These are phyloP conservation scores for Liparis tanakae DNA, from an alignment of 2,797 vertebrate genomes.

Conservation along the genomic window DNA sequence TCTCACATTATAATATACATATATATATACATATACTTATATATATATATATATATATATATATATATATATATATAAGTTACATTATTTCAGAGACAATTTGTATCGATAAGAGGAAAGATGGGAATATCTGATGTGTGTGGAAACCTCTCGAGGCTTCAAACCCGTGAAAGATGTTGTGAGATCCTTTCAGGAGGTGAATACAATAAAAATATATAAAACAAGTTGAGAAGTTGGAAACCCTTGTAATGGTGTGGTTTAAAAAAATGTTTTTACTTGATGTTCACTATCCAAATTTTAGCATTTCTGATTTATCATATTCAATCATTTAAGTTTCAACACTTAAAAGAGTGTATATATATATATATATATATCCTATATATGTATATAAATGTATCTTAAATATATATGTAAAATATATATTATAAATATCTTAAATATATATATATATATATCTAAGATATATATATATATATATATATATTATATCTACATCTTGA, in stretches of 20 bases:
- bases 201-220: not conserved
- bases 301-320: not conserved
- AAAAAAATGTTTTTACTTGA: not conserved
- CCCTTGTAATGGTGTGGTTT: not conserved
- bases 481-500: no score
- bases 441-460: no score
- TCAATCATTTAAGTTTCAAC: not conserved
- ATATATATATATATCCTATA: no score
- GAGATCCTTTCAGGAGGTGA: not conserved
- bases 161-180: not conserved
- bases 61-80: no score
- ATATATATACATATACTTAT: no score
- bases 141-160: not conserved
- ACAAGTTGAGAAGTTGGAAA: not conserved
- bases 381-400: no score
- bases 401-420: no score
- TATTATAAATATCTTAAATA: no score
- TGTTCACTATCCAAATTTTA: not conserved
- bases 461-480: no score
- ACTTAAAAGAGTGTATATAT: not conserved
- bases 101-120: not conserved
- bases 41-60: no score
- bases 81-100: not conserved
- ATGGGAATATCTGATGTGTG: accelerated
- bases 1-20: not conserved